These are phyloP conservation scores for Gavia stellata DNA, from an alignment of 2,113 vertebrate genomes.

Conservation along the genomic window DNA sequence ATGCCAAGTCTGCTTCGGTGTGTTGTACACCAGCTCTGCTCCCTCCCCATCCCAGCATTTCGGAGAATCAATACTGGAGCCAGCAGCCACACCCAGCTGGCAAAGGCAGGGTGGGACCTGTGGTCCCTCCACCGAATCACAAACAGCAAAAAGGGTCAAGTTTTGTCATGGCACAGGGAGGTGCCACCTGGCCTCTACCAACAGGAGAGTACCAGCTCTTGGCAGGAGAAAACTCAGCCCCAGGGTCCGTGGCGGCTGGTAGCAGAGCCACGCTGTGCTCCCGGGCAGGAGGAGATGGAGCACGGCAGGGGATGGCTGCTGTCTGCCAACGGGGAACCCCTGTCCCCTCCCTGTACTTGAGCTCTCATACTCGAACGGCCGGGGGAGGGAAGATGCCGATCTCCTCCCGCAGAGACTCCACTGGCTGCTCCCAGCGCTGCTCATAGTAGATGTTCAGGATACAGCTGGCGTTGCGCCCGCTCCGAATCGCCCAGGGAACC, in stretches of 20 bases:
- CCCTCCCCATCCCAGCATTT: neutral
- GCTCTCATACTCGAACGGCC: neutral
- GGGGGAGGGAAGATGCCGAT: slow-evolving; percentile 84
- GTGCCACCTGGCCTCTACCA: neutral
- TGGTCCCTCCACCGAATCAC: neutral
- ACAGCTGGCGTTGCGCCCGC: slow-evolving; percentile 73
- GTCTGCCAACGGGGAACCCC: neutral
- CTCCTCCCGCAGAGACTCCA: slow-evolving; percentile 82
- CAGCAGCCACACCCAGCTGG: neutral
- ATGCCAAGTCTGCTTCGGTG: neutral
- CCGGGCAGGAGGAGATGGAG: neutral
- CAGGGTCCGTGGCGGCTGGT: fast-evolving
- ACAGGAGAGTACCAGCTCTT: neutral
- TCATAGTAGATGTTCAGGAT: slow-evolving; percentile 89
- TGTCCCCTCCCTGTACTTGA: fast-evolving
- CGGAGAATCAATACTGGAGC: fast-evolving
- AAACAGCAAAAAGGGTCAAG: neutral
- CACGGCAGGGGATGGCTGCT: fast-evolving
- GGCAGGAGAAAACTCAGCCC: neutral
- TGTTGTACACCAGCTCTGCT: neutral
- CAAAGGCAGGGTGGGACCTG: neutral
- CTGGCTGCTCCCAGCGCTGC: slow-evolving; percentile 87
- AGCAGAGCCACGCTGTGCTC: neutral
- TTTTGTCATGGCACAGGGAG: neutral
- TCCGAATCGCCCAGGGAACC: slow-evolving; percentile 87